These are phyloP conservation scores for Cotesia typhae DNA, from an alignment of 1,140 invertebrate genomes.

Conservation along the genomic window DNA sequence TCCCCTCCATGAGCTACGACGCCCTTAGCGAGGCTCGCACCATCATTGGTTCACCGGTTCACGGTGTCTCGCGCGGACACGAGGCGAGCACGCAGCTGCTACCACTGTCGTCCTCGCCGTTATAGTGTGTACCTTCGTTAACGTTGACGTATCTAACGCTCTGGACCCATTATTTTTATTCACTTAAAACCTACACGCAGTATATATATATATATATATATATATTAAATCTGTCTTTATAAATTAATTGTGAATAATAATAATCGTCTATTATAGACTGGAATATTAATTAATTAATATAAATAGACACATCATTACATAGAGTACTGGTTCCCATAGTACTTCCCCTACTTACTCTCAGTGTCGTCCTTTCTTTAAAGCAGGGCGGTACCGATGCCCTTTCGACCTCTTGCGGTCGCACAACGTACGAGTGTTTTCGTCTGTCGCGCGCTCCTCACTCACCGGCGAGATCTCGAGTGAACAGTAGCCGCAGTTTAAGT, in stretches of 20 bases:
- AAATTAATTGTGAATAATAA: too few relatives aligned
- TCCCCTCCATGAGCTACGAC: constrained; percentile 33
- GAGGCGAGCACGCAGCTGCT: constrained; percentile 55
- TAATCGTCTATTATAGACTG: too few relatives aligned
- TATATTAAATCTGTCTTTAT: too few relatives aligned
- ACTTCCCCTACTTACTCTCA: not conserved
- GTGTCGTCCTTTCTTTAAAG: constrained; percentile 31
- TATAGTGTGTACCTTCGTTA: constrained; percentile 37
- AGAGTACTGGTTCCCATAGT: too few relatives aligned
- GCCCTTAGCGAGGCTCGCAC: constrained; percentile 46
- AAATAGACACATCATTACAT: too few relatives aligned
- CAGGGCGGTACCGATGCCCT: constrained; percentile 57
- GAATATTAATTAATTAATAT: too few relatives aligned
- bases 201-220: too few relatives aligned
- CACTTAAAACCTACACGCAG: not conserved
- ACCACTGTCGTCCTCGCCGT: constrained; percentile 40
- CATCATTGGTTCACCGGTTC: constrained; percentile 59
- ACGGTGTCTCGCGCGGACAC: constrained; percentile 44
- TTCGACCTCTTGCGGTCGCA: constrained; percentile 52
- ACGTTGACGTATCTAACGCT: constrained; percentile 22
- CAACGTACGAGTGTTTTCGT: constrained; percentile 26
- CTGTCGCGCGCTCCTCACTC: constrained; percentile 36
- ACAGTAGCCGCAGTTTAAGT: not conserved
- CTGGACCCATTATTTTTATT: constrained; percentile 43
- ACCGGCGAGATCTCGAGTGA: constrained; percentile 11